A percentile compares a stretch with the other conserved stretches of the same genome.
Conservation (phyloP, 2,113 vertebrate species). For the Clarias magur region DNA sequence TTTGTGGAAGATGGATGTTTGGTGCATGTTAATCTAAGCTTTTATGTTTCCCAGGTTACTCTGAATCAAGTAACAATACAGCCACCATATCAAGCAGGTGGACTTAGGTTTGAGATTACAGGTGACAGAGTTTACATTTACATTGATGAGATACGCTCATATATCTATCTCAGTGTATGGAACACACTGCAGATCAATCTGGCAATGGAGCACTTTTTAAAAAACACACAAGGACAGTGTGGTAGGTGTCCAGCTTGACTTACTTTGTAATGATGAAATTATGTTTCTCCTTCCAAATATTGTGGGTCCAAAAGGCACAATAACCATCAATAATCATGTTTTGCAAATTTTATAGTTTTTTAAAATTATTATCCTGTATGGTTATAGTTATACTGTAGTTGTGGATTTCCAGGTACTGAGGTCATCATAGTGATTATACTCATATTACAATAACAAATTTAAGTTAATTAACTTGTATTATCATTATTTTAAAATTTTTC, state of each 20-base stretch:
- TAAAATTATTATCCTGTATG: background rate
- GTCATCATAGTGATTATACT: background rate
- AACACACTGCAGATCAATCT: slow-evolving; percentile 61
- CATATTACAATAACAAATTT: no score
- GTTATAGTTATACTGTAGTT: background rate
- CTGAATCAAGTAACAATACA: slow-evolving; percentile 58
- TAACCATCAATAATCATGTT: background rate
- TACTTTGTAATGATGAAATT: background rate
- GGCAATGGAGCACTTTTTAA: slow-evolving; percentile 64
- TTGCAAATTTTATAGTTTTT: background rate
- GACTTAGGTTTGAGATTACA: slow-evolving; percentile 65
- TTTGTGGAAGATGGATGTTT: background rate
- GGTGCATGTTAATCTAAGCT: background rate
- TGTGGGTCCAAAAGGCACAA: background rate
- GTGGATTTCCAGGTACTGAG: background rate
- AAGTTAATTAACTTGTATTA: background rate
- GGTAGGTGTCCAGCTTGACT: slow-evolving; percentile 57
- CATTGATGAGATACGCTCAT: slow-evolving; percentile 66
- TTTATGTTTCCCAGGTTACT: slow-evolving; percentile 55
- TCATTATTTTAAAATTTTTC: background rate
- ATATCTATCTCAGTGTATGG: slow-evolving; percentile 50
- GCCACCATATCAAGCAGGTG: slow-evolving; percentile 61
- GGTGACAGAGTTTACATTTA: slow-evolving; percentile 51
- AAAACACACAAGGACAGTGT: slow-evolving; percentile 74
- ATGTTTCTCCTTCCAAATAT: background rate